Conservation (phyloP, 2,113 vertebrate genomes). For the Zosterops borbonicus region DNA sequence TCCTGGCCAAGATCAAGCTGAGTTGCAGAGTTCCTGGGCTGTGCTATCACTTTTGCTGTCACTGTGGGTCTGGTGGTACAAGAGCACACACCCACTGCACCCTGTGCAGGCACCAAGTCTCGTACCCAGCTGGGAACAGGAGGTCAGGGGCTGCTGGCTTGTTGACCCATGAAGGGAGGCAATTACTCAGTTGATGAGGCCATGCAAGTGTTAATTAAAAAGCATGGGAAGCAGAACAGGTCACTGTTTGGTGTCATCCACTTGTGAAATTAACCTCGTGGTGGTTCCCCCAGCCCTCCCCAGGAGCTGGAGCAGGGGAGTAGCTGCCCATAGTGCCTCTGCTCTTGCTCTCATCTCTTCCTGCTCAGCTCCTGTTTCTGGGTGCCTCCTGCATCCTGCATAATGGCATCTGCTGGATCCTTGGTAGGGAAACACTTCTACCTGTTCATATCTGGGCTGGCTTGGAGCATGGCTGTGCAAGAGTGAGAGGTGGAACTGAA, state of each 20-base stretch:
- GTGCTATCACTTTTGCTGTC: background rate
- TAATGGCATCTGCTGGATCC: background rate
- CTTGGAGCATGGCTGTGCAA: background rate
- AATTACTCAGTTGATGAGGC: slow-evolving; percentile 51
- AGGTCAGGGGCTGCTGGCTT: slow-evolving; percentile 40
- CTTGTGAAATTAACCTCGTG: slow-evolving; percentile 13
- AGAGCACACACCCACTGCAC: rapidly evolving
- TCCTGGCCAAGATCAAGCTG: background rate
- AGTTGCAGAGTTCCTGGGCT: background rate
- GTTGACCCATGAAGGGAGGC: slow-evolving; percentile 61
- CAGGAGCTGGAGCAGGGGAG: background rate
- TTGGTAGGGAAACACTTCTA: background rate
- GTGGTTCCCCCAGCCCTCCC: background rate
- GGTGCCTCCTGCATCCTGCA: background rate
- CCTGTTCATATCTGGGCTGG: background rate
- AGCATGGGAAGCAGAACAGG: slow-evolving; percentile 46
- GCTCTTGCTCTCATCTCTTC: background rate
- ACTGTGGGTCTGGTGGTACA: background rate
- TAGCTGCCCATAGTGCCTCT: background rate
- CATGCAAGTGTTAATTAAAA: slow-evolving; percentile 70
- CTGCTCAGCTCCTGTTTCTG: background rate
- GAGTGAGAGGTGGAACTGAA: background rate
- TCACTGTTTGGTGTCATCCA: slow-evolving; percentile 53
- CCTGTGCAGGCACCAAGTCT: background rate
- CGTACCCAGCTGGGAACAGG: background rate